phyloP scores from a whole-genome alignment of 2,888 invertebrate species.

The Bombylius discolor region DNA sequence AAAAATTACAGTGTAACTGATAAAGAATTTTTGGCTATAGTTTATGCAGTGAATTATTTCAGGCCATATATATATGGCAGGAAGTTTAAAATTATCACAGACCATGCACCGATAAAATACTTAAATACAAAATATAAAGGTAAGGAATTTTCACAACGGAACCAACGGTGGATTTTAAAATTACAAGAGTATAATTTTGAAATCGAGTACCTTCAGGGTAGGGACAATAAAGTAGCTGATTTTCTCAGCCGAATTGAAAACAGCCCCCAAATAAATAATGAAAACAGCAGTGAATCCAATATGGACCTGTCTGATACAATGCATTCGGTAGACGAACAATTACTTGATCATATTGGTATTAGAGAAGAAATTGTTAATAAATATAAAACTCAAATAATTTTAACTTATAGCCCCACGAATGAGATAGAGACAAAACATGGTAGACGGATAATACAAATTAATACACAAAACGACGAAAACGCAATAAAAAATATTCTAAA shows the following conservation, averaged over 20 bases:
- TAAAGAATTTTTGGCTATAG: slow-evolving; percentile 6
- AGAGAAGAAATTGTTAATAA: slow-evolving; percentile 12
- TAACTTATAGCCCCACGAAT: slow-evolving; percentile 8
- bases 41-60: slow-evolving; percentile 9
- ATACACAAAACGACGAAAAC: slow-evolving; percentile 1
- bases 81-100: slow-evolving; percentile 11
- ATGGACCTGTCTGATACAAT: slow-evolving; percentile 6
- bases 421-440: slow-evolving; percentile 6
- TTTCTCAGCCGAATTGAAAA: slow-evolving; percentile 13
- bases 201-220: slow-evolving; percentile 12
- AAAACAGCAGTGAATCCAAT: slow-evolving; percentile 10
- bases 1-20: slow-evolving; percentile 2
- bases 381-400: slow-evolving; percentile 13
- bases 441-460: slow-evolving; percentile 9
- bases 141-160: slow-evolving; percentile 8
- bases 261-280: neutral
- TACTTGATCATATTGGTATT: slow-evolving; percentile 11
- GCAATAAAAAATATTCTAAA: slow-evolving; percentile 8
- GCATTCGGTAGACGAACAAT: slow-evolving; percentile 12
- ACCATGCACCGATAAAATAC: slow-evolving; percentile 12
- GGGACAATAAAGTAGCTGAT: slow-evolving; percentile 13
- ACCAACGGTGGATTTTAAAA: slow-evolving; percentile 10
- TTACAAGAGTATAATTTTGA: slow-evolving; percentile 12
- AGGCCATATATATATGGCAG: slow-evolving; percentile 10
- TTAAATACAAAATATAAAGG: slow-evolving; percentile 11